These are phyloP conservation scores for Diacarnus erythraeanus DNA, from an alignment of 37 sponge, comb jelly and placozoan genomes.

Conservation along the genomic window DNA sequence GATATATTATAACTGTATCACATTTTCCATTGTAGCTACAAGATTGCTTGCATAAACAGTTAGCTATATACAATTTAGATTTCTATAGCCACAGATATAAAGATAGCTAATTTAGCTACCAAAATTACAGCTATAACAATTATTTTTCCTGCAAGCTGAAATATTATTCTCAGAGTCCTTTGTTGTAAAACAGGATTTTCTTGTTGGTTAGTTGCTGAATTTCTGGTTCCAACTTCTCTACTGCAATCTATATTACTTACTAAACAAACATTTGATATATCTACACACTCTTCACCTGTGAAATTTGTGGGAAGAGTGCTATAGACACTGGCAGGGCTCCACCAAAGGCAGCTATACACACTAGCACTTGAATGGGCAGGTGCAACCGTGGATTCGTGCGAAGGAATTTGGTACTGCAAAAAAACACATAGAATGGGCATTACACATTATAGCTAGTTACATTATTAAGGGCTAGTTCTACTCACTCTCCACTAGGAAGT, in stretches of 20 bases:
- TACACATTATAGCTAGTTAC: too few relatives aligned
- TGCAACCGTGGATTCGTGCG: slow-evolving; percentile 46
- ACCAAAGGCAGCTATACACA: slow-evolving; percentile 63
- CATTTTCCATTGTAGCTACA: too few relatives aligned
- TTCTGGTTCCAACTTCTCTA: slow-evolving; percentile 45
- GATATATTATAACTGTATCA: too few relatives aligned
- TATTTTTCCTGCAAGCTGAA: too few relatives aligned
- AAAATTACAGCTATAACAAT: too few relatives aligned
- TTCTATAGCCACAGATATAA: too few relatives aligned
- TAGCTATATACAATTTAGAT: too few relatives aligned
- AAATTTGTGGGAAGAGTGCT: slow-evolving; percentile 75
- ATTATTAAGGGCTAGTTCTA: too few relatives aligned
- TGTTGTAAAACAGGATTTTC: slow-evolving; percentile 69
- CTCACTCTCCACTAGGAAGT: too few relatives aligned
- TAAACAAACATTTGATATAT: neutral
- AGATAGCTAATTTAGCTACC: too few relatives aligned
- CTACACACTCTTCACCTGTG: slow-evolving; percentile 42
- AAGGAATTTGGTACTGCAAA: slow-evolving; percentile 50
- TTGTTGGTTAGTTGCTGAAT: slow-evolving; percentile 27
- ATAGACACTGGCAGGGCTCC: slow-evolving; percentile 79
- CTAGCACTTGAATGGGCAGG: slow-evolving; percentile 64
- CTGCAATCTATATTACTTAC: slow-evolving; percentile 45
- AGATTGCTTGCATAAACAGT: too few relatives aligned
- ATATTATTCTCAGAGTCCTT: slow-evolving; percentile 67
- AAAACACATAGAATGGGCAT: too few relatives aligned